phyloP scores from a whole-genome alignment of 2,113 vertebrate species.

The Anolis carolinensis region DNA sequence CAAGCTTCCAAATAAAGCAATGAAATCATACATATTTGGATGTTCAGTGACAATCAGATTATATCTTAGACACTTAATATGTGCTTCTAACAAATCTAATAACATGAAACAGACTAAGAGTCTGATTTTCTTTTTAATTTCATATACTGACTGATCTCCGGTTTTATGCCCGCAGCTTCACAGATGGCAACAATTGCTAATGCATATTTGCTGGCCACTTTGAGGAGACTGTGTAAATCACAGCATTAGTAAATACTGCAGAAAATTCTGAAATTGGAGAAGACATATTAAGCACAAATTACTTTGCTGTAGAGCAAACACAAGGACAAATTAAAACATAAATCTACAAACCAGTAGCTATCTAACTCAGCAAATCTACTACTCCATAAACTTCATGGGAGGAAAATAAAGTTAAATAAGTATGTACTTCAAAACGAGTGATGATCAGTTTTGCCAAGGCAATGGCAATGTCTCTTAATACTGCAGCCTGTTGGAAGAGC shows the following conservation, averaged over 20 bases:
- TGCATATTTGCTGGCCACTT: slow-evolving; percentile 1
- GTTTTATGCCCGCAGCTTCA: slow-evolving; percentile 12
- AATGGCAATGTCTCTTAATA: neutral
- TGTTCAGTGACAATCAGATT: slow-evolving; percentile 40
- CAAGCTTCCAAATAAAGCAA: slow-evolving; percentile 38
- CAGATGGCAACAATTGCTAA: slow-evolving; percentile 18
- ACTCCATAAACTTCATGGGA: neutral
- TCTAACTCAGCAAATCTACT: neutral
- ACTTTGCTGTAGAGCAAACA: neutral
- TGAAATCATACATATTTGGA: slow-evolving; percentile 36
- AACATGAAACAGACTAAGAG: slow-evolving; percentile 41
- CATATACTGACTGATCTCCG: slow-evolving; percentile 22
- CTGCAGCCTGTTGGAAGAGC: neutral
- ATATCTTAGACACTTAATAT: slow-evolving; percentile 53
- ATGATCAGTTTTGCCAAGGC: neutral
- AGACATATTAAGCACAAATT: neutral
- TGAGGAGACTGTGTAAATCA: neutral
- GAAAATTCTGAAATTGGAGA: slow-evolving; percentile 21
- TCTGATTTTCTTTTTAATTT: slow-evolving; percentile 11
- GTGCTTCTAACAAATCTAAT: slow-evolving; percentile 39
- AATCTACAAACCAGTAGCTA: neutral
- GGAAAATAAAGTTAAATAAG: neutral
- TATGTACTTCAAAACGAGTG: accelerated
- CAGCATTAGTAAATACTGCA: slow-evolving; percentile 14
- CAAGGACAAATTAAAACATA: slow-evolving; percentile 9